Percentiles rank a stretch among this genome's conserved stretches.
phyloP scores from a whole-genome alignment of 2,888 invertebrate species.

The Tachina grossa region DNA sequence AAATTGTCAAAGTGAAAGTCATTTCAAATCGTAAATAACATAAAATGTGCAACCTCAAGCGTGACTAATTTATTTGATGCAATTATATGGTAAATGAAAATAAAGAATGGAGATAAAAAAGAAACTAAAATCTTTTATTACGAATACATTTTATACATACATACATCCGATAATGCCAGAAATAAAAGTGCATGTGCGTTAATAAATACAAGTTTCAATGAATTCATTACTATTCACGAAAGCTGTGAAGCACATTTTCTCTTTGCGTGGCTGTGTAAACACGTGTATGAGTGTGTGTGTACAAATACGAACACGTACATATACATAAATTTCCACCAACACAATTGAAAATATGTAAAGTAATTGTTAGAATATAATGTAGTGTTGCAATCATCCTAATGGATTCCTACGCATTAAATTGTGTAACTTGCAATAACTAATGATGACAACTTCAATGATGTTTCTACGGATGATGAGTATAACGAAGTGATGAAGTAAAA shows the following conservation, averaged over 20 bases:
- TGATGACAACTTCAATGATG: slow-evolving; percentile 56
- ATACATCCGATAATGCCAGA: slow-evolving; percentile 52
- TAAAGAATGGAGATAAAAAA: slow-evolving; percentile 40
- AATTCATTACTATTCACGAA: not conserved
- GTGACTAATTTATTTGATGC: slow-evolving; percentile 73
- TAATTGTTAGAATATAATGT: slow-evolving; percentile 29
- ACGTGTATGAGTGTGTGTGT: not conserved
- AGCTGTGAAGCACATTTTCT: not conserved
- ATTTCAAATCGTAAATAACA: slow-evolving; percentile 69
- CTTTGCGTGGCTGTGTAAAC: not conserved
- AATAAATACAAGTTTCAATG: slow-evolving; percentile 16
- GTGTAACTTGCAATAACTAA: slow-evolving; percentile 53
- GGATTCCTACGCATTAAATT: slow-evolving; percentile 46
- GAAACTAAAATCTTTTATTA: slow-evolving; percentile 64
- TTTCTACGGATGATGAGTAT: slow-evolving; percentile 22
- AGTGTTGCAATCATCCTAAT: slow-evolving; percentile 59
- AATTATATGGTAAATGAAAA: slow-evolving; percentile 68
- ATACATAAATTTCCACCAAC: not conserved
- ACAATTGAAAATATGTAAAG: slow-evolving; percentile 1
- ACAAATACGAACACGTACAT: not conserved
- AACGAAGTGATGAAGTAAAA: slow-evolving; percentile 35
- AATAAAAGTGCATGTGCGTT: slow-evolving; percentile 54
- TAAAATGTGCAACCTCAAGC: slow-evolving; percentile 72
- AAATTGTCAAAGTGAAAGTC: slow-evolving; percentile 69
- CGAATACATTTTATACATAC: slow-evolving; percentile 53